Evolutionary conservation across 92 coral and sea anemone genomes (phyloP), one percentile per base, ranked within the genome.

Genomic region (Parazoanthus swiftii): DNA sequence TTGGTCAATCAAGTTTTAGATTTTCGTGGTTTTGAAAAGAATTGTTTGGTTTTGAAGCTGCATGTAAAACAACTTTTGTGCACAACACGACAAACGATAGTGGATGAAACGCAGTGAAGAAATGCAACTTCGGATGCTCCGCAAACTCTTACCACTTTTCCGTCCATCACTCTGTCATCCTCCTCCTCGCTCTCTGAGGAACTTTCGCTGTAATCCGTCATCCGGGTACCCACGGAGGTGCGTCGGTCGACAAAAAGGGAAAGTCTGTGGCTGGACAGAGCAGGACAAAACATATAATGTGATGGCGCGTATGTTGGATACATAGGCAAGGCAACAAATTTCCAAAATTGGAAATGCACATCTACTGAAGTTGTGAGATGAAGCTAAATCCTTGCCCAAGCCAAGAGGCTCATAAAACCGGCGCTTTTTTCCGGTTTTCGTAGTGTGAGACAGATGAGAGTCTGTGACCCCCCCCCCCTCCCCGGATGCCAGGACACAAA

Each of bases 131-230:
- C 5, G 14, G 11, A 58, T 3, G 74, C 58, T 13, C 65, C 33
- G 33, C 33, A 37, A 39, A 10, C 44, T 6, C 88, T 89, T 90
- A 94, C 98, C 94, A 93, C 93, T 89, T 89, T 95, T 23, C 98
- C 95, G 82, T 96, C 98, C 86, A 95, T 58, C 71, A 88, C 95
- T 73, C 98, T 90, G 89, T 95, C 98, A 86, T 96, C 98, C 33
- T 96, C 98, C 65, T 96, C 98, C 73, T 96, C 98, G 66, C 98
- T 96, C 77, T 95, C 98, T 0, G 98, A 89, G n/a, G 98, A 96
- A 81, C 98, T 93, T 86, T 95, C 96, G 81, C 92, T 94, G 88
- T 92, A 92, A 76, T 93, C 94, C 39, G 94, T 83, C 92, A 71
- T 76, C 83, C 59, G 39, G 59, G 90, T 74, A 42, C 76, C 91